Base-by-base conservation (phyloP, 2,113 vertebrate genomes). In the Scomber colias region DNA sequence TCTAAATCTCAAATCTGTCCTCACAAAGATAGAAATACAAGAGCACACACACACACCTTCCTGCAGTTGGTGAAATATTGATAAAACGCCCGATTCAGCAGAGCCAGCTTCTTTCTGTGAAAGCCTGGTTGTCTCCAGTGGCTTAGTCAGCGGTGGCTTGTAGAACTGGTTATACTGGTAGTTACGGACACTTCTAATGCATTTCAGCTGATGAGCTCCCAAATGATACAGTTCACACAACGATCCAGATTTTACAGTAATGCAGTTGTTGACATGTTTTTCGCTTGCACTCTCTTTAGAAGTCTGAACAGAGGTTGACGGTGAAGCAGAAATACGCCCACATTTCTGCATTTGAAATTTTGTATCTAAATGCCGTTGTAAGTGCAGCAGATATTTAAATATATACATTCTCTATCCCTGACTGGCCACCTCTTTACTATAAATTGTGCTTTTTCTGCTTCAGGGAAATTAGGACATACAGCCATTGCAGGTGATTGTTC, bases 1-100 rank as follows among this genome's bases (percentile, higher is more conserved):
- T 66, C 12, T 19, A 21, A 17, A 12, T 45, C 11, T 65, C 46
- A 10, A 63, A 63, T 1, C n/a, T 35, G 9, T 44, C 67, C 76
- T 77, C 27, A 63, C 75, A 86, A 75, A 65, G 57, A 68, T 57
- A 56, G 1, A 44, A 50, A 3, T n/a, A 16, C 46, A 16, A 24
- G 27, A 4, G 16, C 54, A 65, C 27, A 55, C 30, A 63, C 45
- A 75, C 31, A 49, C 77, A 64, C 57, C 84, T 24, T 70, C 79
- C 63, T 81, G 77, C 72, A 86, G 86, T 78, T 81, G 51, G 71
- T 93, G 73, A 94, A 93, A 93, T 93, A 94, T 93, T 93, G 76
- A 93, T 92, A 90, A 72, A 78, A 81, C 70, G 62, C 79, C 89
- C 89, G 57, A 82, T 90, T 87, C 68, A 81, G 86, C 77, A 77